Conservation (phyloP, 2,113 vertebrate species). For the Melanotaenia duboulayi region DNA sequence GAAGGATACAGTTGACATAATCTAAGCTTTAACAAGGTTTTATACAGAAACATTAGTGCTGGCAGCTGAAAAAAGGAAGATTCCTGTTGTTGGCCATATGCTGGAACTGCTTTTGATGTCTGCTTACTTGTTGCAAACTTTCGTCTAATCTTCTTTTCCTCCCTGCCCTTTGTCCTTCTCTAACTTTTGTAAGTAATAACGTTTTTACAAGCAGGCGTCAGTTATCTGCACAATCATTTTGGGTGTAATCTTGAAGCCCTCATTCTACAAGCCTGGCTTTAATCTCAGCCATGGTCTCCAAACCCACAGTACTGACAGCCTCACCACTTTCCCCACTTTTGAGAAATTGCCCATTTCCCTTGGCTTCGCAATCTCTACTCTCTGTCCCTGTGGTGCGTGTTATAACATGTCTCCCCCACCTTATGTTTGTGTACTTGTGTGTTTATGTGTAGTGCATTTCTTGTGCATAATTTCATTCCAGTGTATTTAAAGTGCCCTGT, state of each 20-base stretch:
- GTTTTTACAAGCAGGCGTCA: conserved; percentile 80
- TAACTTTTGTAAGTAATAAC: conserved; percentile 76
- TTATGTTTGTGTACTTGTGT: conserved; percentile 26
- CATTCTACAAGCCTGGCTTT: conserved; percentile 72
- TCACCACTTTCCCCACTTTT: conserved; percentile 72
- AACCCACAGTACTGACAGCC: conserved; percentile 70
- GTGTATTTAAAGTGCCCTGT: conserved; percentile 55
- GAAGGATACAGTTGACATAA: neutral
- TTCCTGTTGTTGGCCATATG: conserved; percentile 39
- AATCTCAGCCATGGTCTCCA: conserved; percentile 77
- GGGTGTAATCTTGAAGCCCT: conserved; percentile 81
- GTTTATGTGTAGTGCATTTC: neutral
- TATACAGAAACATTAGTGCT: neutral
- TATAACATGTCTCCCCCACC: conserved; percentile 24
- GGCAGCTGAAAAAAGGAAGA: conserved; percentile 9
- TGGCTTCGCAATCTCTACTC: conserved; percentile 71
- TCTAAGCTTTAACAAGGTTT: conserved; percentile 1
- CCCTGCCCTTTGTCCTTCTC: conserved; percentile 44
- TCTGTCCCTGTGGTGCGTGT: conserved; percentile 31
- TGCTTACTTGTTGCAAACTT: conserved; percentile 71
- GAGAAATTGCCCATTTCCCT: conserved; percentile 82
- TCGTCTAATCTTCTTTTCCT: conserved; percentile 65
- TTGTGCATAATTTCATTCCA: conserved; percentile 39
- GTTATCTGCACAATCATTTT: conserved; percentile 73
- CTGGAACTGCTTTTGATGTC: conserved; percentile 51